These are phyloP conservation scores for Parazoanthus swiftii DNA, from an alignment of 92 coral and sea anemone species.

Conservation along the genomic window DNA sequence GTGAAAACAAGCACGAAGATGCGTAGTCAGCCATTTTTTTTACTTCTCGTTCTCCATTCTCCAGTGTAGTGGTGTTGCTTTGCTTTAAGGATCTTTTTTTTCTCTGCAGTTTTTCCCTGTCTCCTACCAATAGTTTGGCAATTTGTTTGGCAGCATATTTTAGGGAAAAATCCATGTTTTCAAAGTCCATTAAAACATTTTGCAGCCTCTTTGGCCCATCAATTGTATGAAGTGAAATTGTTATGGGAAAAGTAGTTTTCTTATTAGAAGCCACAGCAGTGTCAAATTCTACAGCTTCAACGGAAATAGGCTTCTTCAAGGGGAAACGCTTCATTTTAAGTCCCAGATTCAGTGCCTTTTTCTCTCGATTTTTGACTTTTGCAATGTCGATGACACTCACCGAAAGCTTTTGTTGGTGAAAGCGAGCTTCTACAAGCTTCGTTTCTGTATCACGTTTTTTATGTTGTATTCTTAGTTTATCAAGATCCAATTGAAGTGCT, in stretches of 20 bases:
- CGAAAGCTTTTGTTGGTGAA: slow-evolving; percentile 46
- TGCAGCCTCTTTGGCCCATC: slow-evolving; percentile 34
- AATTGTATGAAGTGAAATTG: slow-evolving; percentile 29
- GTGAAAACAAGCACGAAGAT: slow-evolving; percentile 41
- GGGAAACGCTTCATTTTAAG: slow-evolving; percentile 37
- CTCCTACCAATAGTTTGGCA: slow-evolving; percentile 40
- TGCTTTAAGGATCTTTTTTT: not conserved
- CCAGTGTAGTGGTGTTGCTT: not conserved
- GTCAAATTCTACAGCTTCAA: slow-evolving; percentile 44
- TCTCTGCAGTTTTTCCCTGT: slow-evolving; percentile 5
- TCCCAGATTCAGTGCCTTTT: slow-evolving; percentile 55
- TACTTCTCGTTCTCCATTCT: not conserved
- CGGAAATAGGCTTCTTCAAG: slow-evolving; percentile 31
- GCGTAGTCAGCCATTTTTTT: not conserved
- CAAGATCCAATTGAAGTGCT: slow-evolving; percentile 48
- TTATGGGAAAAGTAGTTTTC: slow-evolving; percentile 50
- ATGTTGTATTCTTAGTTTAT: slow-evolving; percentile 41
- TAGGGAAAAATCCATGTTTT: slow-evolving; percentile 30
- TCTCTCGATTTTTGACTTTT: slow-evolving; percentile 30
- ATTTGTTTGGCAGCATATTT: slow-evolving; percentile 47
- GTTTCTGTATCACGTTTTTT: slow-evolving; percentile 32
- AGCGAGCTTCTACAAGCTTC: slow-evolving; percentile 52
- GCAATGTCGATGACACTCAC: slow-evolving; percentile 41
- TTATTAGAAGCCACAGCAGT: slow-evolving; percentile 38
- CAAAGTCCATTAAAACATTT: slow-evolving; percentile 59